Percentiles rank a stretch among this genome's conserved stretches.
Conservation (phyloP, 2,113 vertebrate species). For the Anser cygnoides region DNA sequence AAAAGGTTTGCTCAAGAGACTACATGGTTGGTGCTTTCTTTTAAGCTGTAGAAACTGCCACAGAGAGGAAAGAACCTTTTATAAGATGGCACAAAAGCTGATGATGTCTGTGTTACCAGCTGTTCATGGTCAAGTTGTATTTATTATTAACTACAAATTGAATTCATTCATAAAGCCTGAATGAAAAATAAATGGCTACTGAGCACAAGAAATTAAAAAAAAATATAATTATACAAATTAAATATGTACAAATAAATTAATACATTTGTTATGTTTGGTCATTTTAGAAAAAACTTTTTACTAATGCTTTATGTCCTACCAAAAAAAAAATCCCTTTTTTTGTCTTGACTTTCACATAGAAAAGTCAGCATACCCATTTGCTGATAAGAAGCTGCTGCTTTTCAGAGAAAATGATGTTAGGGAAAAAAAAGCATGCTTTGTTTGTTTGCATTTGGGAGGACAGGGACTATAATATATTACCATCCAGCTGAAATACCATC, state of each 20-base stretch:
- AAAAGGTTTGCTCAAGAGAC: neutral
- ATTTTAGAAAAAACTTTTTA: neutral
- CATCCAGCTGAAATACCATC: neutral
- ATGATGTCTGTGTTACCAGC: neutral
- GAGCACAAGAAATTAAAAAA: neutral
- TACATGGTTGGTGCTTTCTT: neutral
- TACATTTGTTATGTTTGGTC: neutral
- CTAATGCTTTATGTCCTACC: neutral
- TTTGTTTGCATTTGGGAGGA: neutral
- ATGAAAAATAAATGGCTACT: neutral
- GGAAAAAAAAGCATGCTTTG: neutral
- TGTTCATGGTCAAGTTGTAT: neutral
- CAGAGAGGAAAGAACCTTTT: neutral
- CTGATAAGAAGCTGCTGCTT: neutral
- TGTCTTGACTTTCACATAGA: neutral
- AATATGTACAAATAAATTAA: neutral
- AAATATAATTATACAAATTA: neutral
- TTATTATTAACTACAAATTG: neutral
- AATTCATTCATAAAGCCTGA: neutral
- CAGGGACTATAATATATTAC: accelerated
- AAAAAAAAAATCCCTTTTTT: neutral
- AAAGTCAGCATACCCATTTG: neutral
- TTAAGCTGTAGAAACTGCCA: neutral
- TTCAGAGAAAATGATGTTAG: neutral
- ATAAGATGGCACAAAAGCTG: neutral